Percentiles rank a stretch among this genome's conserved stretches.
Conservation (phyloP, 2,888 invertebrate species). For the Hirtodrosophila confusa region DNA sequence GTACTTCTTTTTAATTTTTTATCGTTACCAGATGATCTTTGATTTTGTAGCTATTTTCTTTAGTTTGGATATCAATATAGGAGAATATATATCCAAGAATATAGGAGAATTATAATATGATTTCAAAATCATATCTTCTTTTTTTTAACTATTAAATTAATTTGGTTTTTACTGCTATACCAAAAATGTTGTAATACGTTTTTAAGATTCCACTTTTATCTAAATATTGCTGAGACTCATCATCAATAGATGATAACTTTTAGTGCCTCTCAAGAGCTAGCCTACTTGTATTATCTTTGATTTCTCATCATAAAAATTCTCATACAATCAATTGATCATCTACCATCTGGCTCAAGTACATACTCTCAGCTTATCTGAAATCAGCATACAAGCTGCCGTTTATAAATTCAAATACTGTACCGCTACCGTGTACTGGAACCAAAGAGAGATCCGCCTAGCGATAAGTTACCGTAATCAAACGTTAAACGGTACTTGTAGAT, state of each 20-base stretch:
- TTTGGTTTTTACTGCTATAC: too few relatives aligned
- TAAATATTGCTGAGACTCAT: too few relatives aligned
- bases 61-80: too few relatives aligned
- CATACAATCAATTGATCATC: constrained; percentile 23
- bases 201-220: neutral
- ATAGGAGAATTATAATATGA: too few relatives aligned
- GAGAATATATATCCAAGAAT: too few relatives aligned
- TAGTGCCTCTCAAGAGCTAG: neutral
- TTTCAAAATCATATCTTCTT: too few relatives aligned
- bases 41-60: too few relatives aligned
- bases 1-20: too few relatives aligned
- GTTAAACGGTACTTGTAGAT: constrained; percentile 67
- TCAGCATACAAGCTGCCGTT: constrained; percentile 22
- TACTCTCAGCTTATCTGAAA: constrained; percentile 30
- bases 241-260: neutral
- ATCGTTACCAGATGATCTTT: too few relatives aligned
- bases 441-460: constrained; percentile 60
- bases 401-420: constrained; percentile 2
- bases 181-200: neutral
- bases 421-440: constrained; percentile 35
- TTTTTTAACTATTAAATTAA: too few relatives aligned
- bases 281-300: neutral
- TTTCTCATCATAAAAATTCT: constrained; percentile 3
- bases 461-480: constrained; percentile 68
- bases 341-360: constrained; percentile 33